phyloP scores from a whole-genome alignment of 2,797 vertebrate species.

The Mormyrops attenuatus region DNA sequence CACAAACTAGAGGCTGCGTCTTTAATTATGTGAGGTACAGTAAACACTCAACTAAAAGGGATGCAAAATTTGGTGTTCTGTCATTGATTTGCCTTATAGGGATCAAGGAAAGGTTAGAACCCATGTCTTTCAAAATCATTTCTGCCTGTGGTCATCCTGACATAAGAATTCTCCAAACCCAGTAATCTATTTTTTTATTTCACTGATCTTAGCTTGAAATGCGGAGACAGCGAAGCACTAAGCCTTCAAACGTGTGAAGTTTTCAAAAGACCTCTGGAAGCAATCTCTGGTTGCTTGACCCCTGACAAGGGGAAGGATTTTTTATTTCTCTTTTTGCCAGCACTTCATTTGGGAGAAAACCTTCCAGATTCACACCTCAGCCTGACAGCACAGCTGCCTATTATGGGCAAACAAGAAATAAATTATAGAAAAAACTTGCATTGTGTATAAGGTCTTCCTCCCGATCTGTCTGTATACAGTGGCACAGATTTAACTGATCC shows the following conservation, averaged over 20 bases:
- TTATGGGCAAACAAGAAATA: conserved; percentile 73
- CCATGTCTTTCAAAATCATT: conserved; percentile 25
- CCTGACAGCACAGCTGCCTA: conserved; percentile 82
- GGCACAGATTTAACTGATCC: background rate
- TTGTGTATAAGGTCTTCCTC: background rate
- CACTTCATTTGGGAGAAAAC: conserved; percentile 92
- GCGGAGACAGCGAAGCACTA: conserved; percentile 60
- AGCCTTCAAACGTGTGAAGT: conserved; percentile 72
- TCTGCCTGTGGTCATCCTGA: conserved; percentile 61
- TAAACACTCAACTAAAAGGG: conserved; percentile 50
- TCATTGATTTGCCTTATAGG: background rate
- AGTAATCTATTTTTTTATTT: conserved; percentile 59
- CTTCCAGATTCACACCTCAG: conserved; percentile 89
- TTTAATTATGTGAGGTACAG: conserved; percentile 53
- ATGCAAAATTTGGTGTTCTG: conserved; percentile 9
- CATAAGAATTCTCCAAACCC: conserved; percentile 63
- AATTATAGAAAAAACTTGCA: conserved; percentile 35
- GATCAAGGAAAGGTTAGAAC: conserved; percentile 17
- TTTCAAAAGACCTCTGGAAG: conserved; percentile 73
- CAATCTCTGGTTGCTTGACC: conserved; percentile 72
- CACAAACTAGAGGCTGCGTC: conserved; percentile 44
- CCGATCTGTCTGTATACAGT: background rate
- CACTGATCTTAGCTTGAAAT: conserved; percentile 71
- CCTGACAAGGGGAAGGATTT: conserved; percentile 59
- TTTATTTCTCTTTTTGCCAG: conserved; percentile 71